phyloP scores from a whole-genome alignment of 2,113 vertebrate genomes.

The Neodontobutis hainanensis region DNA sequence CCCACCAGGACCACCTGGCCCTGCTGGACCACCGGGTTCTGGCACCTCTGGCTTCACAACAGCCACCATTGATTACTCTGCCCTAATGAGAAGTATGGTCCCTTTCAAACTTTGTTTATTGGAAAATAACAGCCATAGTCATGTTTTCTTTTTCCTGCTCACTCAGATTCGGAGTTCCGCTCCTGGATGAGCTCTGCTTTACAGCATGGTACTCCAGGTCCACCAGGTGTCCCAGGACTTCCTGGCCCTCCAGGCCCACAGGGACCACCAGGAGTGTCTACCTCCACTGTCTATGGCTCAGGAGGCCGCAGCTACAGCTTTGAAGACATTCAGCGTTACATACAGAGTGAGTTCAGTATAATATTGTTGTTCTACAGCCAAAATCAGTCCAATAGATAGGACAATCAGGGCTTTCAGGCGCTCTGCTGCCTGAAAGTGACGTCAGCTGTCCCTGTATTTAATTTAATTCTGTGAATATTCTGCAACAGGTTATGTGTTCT shows the following conservation, averaged over 20 bases:
- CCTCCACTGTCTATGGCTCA: constrained; percentile 48
- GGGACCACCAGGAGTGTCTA: constrained; percentile 73
- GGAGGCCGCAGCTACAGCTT: constrained; percentile 73
- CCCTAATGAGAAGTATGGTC: constrained; percentile 59
- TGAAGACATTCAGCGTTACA: constrained; percentile 86
- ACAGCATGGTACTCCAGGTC: constrained; percentile 54
- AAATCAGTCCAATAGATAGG: no score
- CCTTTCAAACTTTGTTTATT: neutral
- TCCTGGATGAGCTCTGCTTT: constrained; percentile 51
- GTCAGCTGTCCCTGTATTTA: no score
- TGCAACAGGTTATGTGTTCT: no score
- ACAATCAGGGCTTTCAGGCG: no score
- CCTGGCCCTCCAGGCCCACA: constrained; percentile 72
- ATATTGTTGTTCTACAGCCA: no score
- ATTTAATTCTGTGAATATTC: no score
- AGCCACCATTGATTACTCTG: constrained; percentile 58
- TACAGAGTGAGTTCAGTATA: constrained; percentile 82
- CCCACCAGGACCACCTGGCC: constrained; percentile 78
- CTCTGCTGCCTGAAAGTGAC: no score
- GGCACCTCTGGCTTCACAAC: constrained; percentile 32
- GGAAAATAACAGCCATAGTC: neutral
- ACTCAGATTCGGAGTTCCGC: constrained; percentile 65
- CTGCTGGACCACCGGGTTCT: constrained; percentile 25
- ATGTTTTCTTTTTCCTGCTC: neutral
- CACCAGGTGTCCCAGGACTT: constrained; percentile 79